Conservation (phyloP, 2,113 vertebrate genomes). For the Sus scrofa region DNA sequence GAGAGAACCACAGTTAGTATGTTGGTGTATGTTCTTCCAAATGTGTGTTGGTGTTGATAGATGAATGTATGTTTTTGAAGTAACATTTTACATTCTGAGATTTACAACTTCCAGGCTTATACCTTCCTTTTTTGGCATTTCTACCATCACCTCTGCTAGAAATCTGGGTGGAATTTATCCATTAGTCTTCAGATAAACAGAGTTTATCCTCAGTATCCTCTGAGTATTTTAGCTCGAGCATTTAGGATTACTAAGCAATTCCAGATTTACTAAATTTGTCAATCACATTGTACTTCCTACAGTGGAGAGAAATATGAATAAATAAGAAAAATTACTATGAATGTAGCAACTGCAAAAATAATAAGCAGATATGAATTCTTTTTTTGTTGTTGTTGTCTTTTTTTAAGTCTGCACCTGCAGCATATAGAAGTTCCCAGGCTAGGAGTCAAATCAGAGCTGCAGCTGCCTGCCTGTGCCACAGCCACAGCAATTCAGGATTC, state of each 20-base stretch:
- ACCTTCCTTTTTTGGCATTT: background rate
- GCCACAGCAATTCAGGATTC: too few relatives aligned
- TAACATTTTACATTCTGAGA: background rate
- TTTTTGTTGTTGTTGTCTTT: too few relatives aligned
- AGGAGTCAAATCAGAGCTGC: too few relatives aligned
- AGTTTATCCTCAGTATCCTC: background rate
- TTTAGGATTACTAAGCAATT: slow-evolving; percentile 8
- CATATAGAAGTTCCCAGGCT: too few relatives aligned
- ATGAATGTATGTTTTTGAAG: background rate
- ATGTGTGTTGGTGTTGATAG: background rate
- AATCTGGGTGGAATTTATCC: background rate
- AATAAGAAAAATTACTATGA: slow-evolving; percentile 20
- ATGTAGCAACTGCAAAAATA: background rate
- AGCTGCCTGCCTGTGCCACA: too few relatives aligned
- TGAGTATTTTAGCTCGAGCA: background rate
- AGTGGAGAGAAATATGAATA: background rate
- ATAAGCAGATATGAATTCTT: background rate
- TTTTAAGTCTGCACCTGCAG: too few relatives aligned
- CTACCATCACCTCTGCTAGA: background rate
- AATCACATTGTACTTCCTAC: background rate
- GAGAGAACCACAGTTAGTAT: background rate
- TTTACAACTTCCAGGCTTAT: background rate
- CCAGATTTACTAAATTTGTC: background rate
- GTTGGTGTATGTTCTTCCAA: background rate
- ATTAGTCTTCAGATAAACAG: too few relatives aligned